Base-by-base conservation (phyloP, 1,140 invertebrate species). In the Papilio machaon region DNA sequence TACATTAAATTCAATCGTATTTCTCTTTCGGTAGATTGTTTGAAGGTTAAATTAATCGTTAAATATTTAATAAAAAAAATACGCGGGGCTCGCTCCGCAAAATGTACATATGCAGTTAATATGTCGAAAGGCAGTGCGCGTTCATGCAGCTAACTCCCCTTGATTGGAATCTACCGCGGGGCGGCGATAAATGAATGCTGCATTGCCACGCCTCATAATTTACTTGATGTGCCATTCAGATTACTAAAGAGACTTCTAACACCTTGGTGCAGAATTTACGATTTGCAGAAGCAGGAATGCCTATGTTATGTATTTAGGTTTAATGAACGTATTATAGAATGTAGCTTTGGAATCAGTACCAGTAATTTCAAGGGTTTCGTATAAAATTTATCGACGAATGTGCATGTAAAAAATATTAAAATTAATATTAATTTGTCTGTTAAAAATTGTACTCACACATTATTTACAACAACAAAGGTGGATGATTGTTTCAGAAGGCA, bases 161-260 rank as follows among this genome's bases (percentile, higher is more conserved):
- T 90, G 90, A 91, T 91, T 89, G 89, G 90, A 88, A 91, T 91
- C 90, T 90, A 89, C 89, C 84, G 85, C 87, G 84, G 79, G 85
- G 81, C 82, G 19, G 58, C 82, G 88, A 91, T 91, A 90, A 89
- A 90, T 88, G 89, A 85, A 83, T 84, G 76, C 82, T 80, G 82
- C 80, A 67, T 82, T 83, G 64, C 60, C 81, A 54, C 75, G 70
- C n/a, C 67, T 10, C 52, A 49, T 49, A 75, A n/a, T 5, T 78
- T 54, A 82, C 81, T 82, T 23, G 78, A 82, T 58, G 30, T 13
- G 73, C 17, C 30, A 80, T 70, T 35, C 13, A 35, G 30, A 70
- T 70, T 70, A 35, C 30, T 35, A 70, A 70, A 35, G 23, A 70
- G 64, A 70, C 64, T 70, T 70, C 64, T 70, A 70, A 35, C 30